These are phyloP conservation scores for Parazoanthus swiftii DNA, from an alignment of 92 coral and sea anemone species.

Conservation along the genomic window DNA sequence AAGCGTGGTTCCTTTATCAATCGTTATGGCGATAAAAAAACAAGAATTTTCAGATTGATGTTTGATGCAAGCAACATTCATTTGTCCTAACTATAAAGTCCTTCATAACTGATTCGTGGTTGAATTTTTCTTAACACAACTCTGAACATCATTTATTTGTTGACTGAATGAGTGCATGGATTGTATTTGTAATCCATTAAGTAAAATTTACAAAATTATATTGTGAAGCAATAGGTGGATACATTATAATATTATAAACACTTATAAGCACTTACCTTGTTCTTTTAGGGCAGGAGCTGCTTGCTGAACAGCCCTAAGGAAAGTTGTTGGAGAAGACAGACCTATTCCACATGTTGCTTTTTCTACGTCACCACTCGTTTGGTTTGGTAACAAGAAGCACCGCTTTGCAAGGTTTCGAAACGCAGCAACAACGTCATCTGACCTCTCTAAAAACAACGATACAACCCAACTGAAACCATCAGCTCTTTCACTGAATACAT, in stretches of 20 bases:
- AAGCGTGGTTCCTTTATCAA: neutral
- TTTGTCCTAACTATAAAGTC: too few relatives aligned
- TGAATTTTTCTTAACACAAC: too few relatives aligned
- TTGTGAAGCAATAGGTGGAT: neutral
- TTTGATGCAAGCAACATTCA: neutral
- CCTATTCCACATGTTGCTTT: conserved; percentile 36
- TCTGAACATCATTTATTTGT: too few relatives aligned
- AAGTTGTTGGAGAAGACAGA: conserved; percentile 63
- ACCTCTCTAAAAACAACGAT: conserved; percentile 28
- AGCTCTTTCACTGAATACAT: too few relatives aligned
- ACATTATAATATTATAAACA: too few relatives aligned
- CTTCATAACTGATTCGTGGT: too few relatives aligned
- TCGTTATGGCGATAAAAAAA: neutral
- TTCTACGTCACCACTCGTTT: neutral
- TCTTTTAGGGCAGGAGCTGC: conserved; percentile 54
- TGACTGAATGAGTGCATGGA: too few relatives aligned
- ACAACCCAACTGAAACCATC: neutral
- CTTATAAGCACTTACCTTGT: conserved; percentile 47
- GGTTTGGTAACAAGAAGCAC: conserved; percentile 40
- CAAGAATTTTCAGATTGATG: neutral
- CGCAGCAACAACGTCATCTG: conserved; percentile 47
- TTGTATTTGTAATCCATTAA: too few relatives aligned
- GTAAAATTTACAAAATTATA: too few relatives aligned
- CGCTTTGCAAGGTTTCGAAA: conserved; percentile 49
- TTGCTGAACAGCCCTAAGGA: conserved; percentile 62